Evolutionary conservation across 1,140 invertebrate species (phyloP).

Genomic region (Drosophila willistoni): DNA sequence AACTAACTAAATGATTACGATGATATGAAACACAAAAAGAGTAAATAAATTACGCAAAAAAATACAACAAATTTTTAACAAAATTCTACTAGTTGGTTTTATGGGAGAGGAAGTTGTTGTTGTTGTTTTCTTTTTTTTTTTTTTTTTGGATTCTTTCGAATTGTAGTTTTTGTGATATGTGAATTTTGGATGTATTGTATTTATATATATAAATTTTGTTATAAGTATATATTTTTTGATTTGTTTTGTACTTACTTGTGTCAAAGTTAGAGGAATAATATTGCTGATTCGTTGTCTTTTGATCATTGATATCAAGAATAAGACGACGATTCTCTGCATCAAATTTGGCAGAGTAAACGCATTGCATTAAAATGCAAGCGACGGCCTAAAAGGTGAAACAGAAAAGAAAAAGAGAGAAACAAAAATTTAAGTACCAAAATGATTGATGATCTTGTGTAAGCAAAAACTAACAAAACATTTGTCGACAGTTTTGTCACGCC

Average conservation of each 20-base stretch:
- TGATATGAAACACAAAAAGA: not conserved
- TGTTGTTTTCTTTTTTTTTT: not conserved
- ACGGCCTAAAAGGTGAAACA: conserved; percentile 57
- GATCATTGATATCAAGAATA: conserved; percentile 87
- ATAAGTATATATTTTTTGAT: conserved; percentile 21
- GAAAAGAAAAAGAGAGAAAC: not conserved
- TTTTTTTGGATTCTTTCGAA: not conserved
- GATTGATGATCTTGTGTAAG: conserved; percentile 37
- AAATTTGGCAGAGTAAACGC: conserved; percentile 76
- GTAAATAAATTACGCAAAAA: not conserved
- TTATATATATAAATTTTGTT: conserved; percentile 22
- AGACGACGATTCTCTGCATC: conserved; percentile 83
- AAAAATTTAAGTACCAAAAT: conserved; percentile 11
- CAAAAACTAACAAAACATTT: conserved; percentile 38
- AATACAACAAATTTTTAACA: not conserved
- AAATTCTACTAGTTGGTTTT: conserved; percentile 7
- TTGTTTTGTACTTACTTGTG: conserved; percentile 85
- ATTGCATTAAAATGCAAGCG: conserved; percentile 81
- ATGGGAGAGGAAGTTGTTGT: conserved; percentile 3
- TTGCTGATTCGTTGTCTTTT: conserved; percentile 86
- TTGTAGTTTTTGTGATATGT: not conserved
- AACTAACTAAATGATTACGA: conserved; percentile 19
- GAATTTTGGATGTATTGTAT: conserved; percentile 16
- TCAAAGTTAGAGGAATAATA: conserved; percentile 89
- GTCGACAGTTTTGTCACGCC: conserved; percentile 46